Percentiles rank a stretch among this genome's conserved stretches.
Evolutionary conservation across 2,113 vertebrate species (phyloP).

Genomic region (Semicossyphus pulcher): DNA sequence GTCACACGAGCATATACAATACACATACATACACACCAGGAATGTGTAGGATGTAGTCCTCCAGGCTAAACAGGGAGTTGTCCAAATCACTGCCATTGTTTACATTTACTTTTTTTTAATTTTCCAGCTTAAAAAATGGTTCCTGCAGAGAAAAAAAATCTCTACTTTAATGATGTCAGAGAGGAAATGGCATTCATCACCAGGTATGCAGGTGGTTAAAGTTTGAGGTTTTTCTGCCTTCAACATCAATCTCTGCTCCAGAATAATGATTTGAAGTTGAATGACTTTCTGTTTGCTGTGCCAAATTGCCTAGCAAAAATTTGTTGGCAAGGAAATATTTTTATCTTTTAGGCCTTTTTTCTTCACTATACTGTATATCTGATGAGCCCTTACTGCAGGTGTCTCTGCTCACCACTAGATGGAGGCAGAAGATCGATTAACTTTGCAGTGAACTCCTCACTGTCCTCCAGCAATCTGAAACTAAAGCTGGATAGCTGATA

Average conservation of each 20-base stretch:
- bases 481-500: not conserved
- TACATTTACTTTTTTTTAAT: not conserved
- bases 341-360: not conserved
- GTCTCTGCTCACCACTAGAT: constrained; percentile 55
- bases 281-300: not conserved
- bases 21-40: constrained; percentile 6
- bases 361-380: not conserved
- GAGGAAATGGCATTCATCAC: not conserved
- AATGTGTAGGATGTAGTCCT: constrained; percentile 17
- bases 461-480: not conserved
- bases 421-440: constrained; percentile 37
- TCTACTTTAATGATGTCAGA: not conserved
- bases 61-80: not conserved
- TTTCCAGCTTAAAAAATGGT: not conserved
- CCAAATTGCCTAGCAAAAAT: not conserved
- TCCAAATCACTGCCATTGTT: constrained; percentile 32
- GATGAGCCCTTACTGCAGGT: not conserved
- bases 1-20: constrained; percentile 10
- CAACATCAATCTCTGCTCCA: not conserved
- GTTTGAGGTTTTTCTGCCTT: not conserved
- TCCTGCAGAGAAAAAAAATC: not conserved
- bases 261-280: not conserved
- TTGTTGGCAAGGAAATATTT: not conserved
- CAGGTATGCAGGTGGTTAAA: not conserved
- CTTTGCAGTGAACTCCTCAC: accelerated